These are phyloP conservation scores for Tachina fera DNA, from an alignment of 2,888 invertebrate species.

Conservation along the genomic window DNA sequence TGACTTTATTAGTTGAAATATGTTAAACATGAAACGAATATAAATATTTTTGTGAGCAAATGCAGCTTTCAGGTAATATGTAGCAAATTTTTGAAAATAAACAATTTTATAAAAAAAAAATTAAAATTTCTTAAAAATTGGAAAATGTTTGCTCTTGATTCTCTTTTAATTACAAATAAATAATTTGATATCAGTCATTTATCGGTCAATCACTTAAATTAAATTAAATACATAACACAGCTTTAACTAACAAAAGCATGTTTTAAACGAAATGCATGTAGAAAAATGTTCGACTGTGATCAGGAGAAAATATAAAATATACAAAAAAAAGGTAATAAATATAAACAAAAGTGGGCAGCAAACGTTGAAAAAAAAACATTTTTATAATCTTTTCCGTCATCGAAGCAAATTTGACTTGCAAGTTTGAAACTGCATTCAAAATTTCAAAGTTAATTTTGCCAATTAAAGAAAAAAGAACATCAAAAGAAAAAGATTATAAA, in stretches of 20 bases:
- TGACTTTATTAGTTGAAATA: too few species aligned
- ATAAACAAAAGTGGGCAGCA: slow-evolving; percentile 47
- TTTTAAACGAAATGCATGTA: slow-evolving; percentile 56
- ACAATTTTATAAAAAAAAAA: too few species aligned
- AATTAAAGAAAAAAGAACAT: slow-evolving; percentile 20
- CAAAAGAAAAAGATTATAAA: slow-evolving; percentile 66
- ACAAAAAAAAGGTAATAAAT: slow-evolving; percentile 9
- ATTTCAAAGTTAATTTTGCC: slow-evolving; percentile 45
- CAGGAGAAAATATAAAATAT: background rate
- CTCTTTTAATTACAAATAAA: background rate
- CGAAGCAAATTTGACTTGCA: slow-evolving; percentile 40
- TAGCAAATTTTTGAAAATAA: too few species aligned
- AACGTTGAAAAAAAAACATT: slow-evolving; percentile 48
- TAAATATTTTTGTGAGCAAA: too few species aligned
- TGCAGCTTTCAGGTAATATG: too few species aligned
- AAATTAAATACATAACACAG: background rate
- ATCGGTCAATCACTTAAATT: slow-evolving; percentile 10
- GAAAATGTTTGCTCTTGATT: background rate
- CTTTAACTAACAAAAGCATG: slow-evolving; percentile 28
- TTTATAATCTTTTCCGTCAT: slow-evolving; percentile 57
- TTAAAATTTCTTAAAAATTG: too few species aligned
- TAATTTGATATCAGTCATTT: background rate
- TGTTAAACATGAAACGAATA: too few species aligned
- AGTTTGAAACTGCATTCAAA: slow-evolving; percentile 37
- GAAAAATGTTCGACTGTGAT: slow-evolving; percentile 11